Percentiles rank a stretch among this genome's conserved stretches.
Evolutionary conservation across 2,113 vertebrate genomes (phyloP).

Genomic region (Hemiprocne comata): DNA sequence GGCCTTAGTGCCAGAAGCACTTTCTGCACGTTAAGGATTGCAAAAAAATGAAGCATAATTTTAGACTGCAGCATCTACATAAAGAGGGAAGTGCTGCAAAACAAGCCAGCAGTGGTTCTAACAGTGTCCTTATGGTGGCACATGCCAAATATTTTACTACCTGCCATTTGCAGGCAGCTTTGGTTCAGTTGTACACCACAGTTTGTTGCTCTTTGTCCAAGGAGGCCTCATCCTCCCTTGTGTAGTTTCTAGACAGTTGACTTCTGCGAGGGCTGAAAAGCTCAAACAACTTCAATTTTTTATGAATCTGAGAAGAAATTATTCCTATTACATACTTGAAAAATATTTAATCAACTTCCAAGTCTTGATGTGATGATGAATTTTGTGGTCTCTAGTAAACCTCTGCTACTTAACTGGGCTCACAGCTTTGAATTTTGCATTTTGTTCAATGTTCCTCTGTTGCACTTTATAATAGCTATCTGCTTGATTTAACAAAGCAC

Average conservation of each 20-base stretch:
- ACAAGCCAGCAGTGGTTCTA: neutral
- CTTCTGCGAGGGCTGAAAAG: neutral
- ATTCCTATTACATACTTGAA: neutral
- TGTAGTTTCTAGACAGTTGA: neutral
- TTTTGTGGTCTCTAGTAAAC: neutral
- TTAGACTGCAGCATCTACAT: neutral
- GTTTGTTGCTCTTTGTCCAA: neutral
- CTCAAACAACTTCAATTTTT: neutral
- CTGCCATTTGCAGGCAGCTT: neutral
- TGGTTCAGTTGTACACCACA: accelerated
- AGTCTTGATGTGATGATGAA: neutral
- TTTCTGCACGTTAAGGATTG: neutral
- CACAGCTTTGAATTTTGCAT: neutral
- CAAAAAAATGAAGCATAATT: neutral
- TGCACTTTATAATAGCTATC: neutral
- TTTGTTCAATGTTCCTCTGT: neutral
- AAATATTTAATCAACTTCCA: neutral
- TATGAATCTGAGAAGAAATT: neutral
- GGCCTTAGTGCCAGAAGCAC: neutral
- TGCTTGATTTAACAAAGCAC: neutral
- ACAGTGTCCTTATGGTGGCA: neutral
- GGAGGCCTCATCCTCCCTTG: neutral
- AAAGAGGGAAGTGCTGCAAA: neutral
- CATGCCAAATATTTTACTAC: neutral
- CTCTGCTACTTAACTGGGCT: neutral